These are phyloP conservation scores for Diloba caeruleocephala DNA, from an alignment of 2,888 invertebrate genomes.

Conservation along the genomic window DNA sequence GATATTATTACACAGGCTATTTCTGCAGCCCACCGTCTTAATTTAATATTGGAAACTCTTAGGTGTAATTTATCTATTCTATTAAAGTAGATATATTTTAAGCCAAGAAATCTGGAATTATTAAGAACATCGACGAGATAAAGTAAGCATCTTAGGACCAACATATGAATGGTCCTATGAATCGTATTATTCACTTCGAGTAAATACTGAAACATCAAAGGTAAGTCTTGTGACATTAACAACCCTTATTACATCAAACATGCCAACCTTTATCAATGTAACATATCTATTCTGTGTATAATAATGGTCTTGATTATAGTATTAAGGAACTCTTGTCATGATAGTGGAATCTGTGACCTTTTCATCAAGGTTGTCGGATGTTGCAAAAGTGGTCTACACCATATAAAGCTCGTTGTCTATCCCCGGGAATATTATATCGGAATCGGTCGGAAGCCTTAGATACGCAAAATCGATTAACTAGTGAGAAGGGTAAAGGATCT, in stretches of 20 bases:
- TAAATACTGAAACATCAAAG: too few relatives aligned
- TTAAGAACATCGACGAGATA: too few relatives aligned
- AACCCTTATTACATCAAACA: conserved; percentile 1
- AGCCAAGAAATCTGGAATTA: too few relatives aligned
- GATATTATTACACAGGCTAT: too few relatives aligned
- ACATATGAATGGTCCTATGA: too few relatives aligned
- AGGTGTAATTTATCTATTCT: too few relatives aligned
- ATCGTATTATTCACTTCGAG: too few relatives aligned
- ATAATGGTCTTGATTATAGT: not conserved
- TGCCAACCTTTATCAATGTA: conserved; percentile 31
- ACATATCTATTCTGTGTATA: conserved; percentile 6
- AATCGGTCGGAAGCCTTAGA: conserved; percentile 13
- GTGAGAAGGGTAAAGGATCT: conserved; percentile 25
- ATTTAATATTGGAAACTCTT: too few relatives aligned
- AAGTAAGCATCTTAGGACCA: too few relatives aligned
- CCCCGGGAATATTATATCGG: conserved; percentile 26
- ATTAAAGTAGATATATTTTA: too few relatives aligned
- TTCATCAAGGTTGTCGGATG: conserved; percentile 15
- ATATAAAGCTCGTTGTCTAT: conserved; percentile 19
- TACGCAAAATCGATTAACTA: conserved; percentile 29
- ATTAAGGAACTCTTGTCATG: conserved; percentile 11
- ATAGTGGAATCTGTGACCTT: conserved; percentile 32
- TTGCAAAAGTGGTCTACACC: conserved; percentile 20
- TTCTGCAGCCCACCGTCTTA: too few relatives aligned
- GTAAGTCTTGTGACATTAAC: too few relatives aligned